Base-by-base conservation (phyloP, 1,140 invertebrate genomes). In the Stenopsyche tienmushanensis region DNA sequence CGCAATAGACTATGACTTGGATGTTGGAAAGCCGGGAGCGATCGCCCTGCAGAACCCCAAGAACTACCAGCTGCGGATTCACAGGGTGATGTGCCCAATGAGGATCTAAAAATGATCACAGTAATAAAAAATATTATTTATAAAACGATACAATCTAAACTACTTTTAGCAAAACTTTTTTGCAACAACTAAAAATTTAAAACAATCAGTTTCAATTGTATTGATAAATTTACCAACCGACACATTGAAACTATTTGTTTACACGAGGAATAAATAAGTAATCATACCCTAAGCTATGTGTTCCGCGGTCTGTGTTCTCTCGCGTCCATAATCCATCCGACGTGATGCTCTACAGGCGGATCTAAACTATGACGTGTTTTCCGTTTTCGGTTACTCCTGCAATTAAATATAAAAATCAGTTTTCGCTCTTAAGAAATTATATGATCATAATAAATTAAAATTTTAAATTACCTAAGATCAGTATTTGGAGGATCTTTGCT, bases 301-400 rank as follows among this genome's bases (percentile, higher is more conserved):
- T 93, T 64, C n/a, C 89, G 78, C 8, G 85, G 84, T 17, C 90
- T 79, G 77, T 94, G 92, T 74, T 93, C 92, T 71, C 89, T 87
- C 3, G 88, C 85, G 77, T 96, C 95, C 84, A 97, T 90, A 66
- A 99, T 89, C 97, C 97, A 99, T 20, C 97, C 97, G 39, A 99
- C 93, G 74, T 98, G 95, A 73, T 93, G 89, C 75, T 98, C 97
- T 42, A 94, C 85, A 0, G 93, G 93, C 47, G 94, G 94, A 83
- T 97, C 96, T 70, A 87, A 89, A 67, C 91, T 94, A 76, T 97
- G 93, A 26, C 91, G 83, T 2, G 94, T 96, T 82, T 97, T 97
- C 60, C 92, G 85, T 79, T 97, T 97, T 13, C 93, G 82, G 50
- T 75, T 75, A 25, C 72, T 74, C 64, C 79, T 81, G 62, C 78